Conservation (phyloP, 2,888 invertebrate species). For the Loripinus fragilis region DNA sequence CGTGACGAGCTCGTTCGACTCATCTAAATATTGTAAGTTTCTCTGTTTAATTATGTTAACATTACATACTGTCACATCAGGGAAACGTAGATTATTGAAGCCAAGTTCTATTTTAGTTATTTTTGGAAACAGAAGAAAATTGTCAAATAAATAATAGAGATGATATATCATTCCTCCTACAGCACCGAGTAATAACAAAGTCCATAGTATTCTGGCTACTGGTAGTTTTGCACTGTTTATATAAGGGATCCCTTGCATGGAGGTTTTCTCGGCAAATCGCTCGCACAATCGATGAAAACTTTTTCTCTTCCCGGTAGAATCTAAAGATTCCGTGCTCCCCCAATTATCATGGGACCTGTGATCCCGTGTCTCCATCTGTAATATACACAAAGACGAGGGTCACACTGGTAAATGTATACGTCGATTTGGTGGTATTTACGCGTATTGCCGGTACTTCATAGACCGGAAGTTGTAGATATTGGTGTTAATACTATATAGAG, state of each 20-base stretch:
- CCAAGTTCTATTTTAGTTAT: constrained; percentile 54
- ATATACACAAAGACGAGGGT: no score
- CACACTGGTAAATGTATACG: no score
- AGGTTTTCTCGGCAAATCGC: constrained; percentile 68
- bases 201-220: constrained; percentile 63
- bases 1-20: constrained; percentile 26
- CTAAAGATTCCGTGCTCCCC: constrained; percentile 28
- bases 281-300: constrained; percentile 52
- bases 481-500: no score
- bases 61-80: constrained; percentile 63
- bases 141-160: constrained; percentile 57
- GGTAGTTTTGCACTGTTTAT: constrained; percentile 61
- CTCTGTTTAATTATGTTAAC: constrained; percentile 51
- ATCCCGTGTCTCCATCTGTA: neutral
- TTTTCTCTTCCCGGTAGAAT: constrained; percentile 55
- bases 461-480: no score
- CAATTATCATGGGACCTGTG: neutral
- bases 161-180: constrained; percentile 61
- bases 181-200: constrained; percentile 48
- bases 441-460: no score
- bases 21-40: constrained; percentile 22
- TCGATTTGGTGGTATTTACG: no score
- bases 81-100: constrained; percentile 49
- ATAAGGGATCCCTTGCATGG: constrained; percentile 71
- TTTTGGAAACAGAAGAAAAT: constrained; percentile 60